Percentiles rank a stretch among this genome's conserved stretches.
phyloP scores from a whole-genome alignment of 2,888 invertebrate genomes.

The Philereme transversata region DNA sequence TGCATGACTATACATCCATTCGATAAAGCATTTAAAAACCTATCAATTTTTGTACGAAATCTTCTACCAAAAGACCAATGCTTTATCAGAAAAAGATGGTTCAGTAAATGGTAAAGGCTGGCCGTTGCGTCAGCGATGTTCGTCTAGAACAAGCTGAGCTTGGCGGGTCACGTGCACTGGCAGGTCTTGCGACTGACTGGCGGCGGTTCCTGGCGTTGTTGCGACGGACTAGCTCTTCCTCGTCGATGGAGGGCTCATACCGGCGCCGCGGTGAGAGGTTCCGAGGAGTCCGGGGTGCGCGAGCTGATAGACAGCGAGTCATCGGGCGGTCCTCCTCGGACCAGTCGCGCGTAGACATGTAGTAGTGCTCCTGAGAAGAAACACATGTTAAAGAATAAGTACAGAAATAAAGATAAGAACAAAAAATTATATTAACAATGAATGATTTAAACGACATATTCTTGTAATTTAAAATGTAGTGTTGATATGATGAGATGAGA shows the following conservation, averaged over 20 bases:
- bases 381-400: no score
- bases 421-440: no score
- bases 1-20: slow-evolving; percentile 13
- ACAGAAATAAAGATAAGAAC: no score
- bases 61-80: no score
- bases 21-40: not conserved
- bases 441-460: no score
- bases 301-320: slow-evolving; percentile 70
- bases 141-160: slow-evolving; percentile 64
- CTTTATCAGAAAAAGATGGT: not conserved
- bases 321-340: slow-evolving; percentile 63
- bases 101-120: slow-evolving; percentile 71
- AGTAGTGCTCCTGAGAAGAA: slow-evolving; percentile 62
- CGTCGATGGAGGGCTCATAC: slow-evolving; percentile 43
- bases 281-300: slow-evolving; percentile 58
- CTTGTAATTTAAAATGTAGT: no score
- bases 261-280: slow-evolving; percentile 58
- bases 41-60: no score
- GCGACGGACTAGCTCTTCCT: slow-evolving; percentile 57
- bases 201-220: slow-evolving; percentile 67
- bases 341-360: slow-evolving; percentile 69
- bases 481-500: no score
- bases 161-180: slow-evolving; percentile 66
- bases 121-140: slow-evolving; percentile 68
- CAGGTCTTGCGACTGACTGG: slow-evolving; percentile 59